phyloP scores from a whole-genome alignment of 2,888 invertebrate species.

The Lasioglossum morio region DNA sequence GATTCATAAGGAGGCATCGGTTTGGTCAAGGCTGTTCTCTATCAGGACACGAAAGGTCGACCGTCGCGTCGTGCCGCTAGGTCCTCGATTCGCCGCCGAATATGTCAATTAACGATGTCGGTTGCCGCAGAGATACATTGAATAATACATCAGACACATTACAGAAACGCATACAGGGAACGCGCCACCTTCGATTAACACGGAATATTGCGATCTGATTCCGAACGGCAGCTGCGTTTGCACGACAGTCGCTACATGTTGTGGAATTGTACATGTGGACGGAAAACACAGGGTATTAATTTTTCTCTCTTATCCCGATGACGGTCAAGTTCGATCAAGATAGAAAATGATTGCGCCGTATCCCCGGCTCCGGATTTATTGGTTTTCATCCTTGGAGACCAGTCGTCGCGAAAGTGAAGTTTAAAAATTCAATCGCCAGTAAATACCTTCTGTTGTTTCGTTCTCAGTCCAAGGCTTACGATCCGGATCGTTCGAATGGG shows the following conservation, averaged over 20 bases:
- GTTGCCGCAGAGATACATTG: conserved; percentile 40
- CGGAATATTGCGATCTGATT: conserved; percentile 25
- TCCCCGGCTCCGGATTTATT: background rate
- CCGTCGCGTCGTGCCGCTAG: conserved; percentile 21
- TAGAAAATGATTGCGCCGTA: background rate
- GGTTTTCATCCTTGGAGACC: background rate
- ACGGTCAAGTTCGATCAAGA: background rate
- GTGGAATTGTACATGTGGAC: background rate
- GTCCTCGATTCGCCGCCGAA: conserved; percentile 39
- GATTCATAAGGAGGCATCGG: conserved; percentile 50
- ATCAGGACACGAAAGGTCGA: conserved; percentile 52
- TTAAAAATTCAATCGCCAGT: conserved; percentile 15
- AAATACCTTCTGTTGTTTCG: background rate
- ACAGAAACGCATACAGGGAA: conserved; percentile 15
- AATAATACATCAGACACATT: conserved; percentile 52
- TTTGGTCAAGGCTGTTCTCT: conserved; percentile 56
- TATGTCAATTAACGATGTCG: conserved; percentile 47
- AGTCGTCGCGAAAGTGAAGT: background rate
- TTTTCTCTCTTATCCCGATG: background rate
- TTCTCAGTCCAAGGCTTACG: background rate
- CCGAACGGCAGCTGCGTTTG: background rate
- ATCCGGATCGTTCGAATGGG: background rate
- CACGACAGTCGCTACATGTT: background rate
- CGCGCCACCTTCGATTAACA: conserved; percentile 28
- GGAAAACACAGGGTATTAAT: background rate